Conservation (phyloP, 2,113 vertebrate species). For the Benitochromis conjunctus region DNA sequence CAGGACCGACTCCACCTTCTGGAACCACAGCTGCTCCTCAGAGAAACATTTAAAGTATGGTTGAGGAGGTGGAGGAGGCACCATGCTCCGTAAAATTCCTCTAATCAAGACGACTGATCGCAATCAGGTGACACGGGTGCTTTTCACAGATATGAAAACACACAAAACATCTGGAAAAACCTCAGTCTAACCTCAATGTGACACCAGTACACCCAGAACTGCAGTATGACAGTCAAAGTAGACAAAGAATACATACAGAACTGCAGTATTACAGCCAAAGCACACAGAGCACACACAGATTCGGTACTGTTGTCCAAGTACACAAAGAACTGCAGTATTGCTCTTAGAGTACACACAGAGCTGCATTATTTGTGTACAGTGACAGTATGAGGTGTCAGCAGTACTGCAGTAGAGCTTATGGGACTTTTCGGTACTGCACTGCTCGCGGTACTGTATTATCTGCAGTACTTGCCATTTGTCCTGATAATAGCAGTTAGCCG, state of each 20-base stretch:
- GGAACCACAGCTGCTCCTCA: neutral
- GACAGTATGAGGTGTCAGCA: neutral
- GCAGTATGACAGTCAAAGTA: neutral
- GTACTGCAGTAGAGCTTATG: neutral
- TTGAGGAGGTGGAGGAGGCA: neutral
- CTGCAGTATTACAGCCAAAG: neutral
- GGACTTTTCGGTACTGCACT: neutral
- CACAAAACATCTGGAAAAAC: neutral
- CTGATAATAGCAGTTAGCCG: neutral
- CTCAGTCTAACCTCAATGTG: neutral
- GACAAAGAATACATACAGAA: neutral
- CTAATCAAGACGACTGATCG: neutral
- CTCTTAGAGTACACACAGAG: neutral
- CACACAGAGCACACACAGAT: neutral
- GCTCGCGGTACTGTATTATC: neutral
- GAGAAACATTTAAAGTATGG: neutral
- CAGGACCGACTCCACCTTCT: neutral
- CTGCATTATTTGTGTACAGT: neutral
- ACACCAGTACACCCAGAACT: neutral
- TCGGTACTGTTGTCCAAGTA: neutral
- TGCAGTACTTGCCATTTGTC: neutral
- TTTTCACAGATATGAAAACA: neutral
- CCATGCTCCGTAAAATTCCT: neutral
- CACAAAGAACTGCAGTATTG: neutral
- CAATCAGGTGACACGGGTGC: neutral